Percentiles rank a stretch among this genome's conserved stretches.
Evolutionary conservation across 1,140 invertebrate genomes (phyloP).

Genomic region (Goniozus legneri): DNA sequence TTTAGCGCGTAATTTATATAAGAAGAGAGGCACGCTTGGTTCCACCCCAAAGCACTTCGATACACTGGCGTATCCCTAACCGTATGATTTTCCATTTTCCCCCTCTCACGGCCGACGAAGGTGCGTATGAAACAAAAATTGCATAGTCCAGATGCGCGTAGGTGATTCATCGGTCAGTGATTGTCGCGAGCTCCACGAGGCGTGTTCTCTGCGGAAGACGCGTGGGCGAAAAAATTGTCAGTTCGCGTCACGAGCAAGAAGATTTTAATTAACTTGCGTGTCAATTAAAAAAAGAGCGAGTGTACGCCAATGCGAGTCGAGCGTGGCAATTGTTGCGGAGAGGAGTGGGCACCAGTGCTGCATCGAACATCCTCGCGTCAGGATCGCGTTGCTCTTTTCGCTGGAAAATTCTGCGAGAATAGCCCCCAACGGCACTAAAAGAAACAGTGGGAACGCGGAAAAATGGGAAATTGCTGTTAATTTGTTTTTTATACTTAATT

Average conservation of each 20-base stretch:
- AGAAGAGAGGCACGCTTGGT: constrained; percentile 51
- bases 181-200: too few relatives aligned
- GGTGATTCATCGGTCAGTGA: too few relatives aligned
- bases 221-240: too few relatives aligned
- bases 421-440: too few relatives aligned
- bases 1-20: constrained; percentile 55
- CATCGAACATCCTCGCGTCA: constrained; percentile 48
- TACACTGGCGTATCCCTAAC: constrained; percentile 39
- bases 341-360: constrained; percentile 42
- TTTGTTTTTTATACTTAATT: too few relatives aligned
- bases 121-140: not conserved
- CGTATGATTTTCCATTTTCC: constrained; percentile 10
- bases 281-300: constrained; percentile 44
- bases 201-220: too few relatives aligned
- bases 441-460: too few relatives aligned
- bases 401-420: not conserved
- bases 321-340: constrained; percentile 48
- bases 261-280: constrained; percentile 27
- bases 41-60: constrained; percentile 53
- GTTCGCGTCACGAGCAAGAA: not conserved
- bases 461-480: too few relatives aligned
- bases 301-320: constrained; percentile 49
- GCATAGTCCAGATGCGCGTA: too few relatives aligned
- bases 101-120: not conserved
- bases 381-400: constrained; percentile 16